Evolutionary conservation across 2,888 invertebrate species (phyloP).

Genomic region (Yponomeuta sedellus): DNA sequence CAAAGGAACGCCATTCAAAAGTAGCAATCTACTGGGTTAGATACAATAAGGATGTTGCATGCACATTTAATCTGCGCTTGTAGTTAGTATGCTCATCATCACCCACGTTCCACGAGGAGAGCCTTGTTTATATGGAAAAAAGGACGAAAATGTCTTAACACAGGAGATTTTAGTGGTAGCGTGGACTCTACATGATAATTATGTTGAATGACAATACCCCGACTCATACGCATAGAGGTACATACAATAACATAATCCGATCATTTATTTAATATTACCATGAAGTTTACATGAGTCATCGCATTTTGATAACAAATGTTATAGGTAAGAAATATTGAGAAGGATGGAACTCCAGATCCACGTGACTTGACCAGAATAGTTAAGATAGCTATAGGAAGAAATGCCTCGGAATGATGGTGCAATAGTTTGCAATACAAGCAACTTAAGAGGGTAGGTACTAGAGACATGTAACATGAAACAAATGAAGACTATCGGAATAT

Average conservation of each 20-base stretch:
- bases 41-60: background rate
- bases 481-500: background rate
- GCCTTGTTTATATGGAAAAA: no score
- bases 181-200: background rate
- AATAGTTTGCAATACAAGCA: background rate
- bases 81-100: no score
- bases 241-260: background rate
- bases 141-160: no score
- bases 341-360: background rate
- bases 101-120: no score
- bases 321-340: background rate
- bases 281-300: background rate
- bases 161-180: no score
- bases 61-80: no score
- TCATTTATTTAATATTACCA: background rate
- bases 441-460: background rate
- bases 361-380: no score
- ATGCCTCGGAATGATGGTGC: background rate
- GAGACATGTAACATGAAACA: background rate
- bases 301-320: background rate
- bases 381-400: no score
- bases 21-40: constrained; percentile 21
- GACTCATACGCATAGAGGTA: background rate
- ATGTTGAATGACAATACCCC: background rate
- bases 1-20: constrained; percentile 24